Evolutionary conservation across 1,140 invertebrate species (phyloP).

Genomic region (Hyposmocoma kahamanoa): DNA sequence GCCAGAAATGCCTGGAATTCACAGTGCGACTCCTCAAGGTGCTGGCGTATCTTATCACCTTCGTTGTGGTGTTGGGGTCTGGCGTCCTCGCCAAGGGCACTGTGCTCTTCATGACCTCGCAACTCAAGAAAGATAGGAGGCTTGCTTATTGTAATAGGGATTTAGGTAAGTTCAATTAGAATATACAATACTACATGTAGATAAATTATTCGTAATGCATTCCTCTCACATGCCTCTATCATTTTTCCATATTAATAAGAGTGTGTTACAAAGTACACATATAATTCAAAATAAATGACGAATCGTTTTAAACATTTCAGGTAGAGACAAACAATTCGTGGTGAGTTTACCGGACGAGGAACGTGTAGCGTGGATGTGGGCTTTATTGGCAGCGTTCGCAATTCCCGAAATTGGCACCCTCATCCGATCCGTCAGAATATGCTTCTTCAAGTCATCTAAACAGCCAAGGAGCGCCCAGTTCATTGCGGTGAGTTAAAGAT

Average conservation of each 20-base stretch:
- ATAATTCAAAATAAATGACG: neutral
- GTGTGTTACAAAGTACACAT: neutral
- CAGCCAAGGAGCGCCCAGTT: constrained; percentile 78
- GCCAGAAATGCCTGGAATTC: constrained; percentile 88
- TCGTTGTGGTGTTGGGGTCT: constrained; percentile 86
- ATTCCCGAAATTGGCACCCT: constrained; percentile 91
- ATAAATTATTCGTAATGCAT: too few species aligned
- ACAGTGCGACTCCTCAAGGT: constrained; percentile 91
- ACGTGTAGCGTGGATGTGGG: constrained; percentile 94
- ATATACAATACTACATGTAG: too few species aligned
- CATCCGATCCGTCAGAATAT: constrained; percentile 89
- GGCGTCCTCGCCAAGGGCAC: constrained; percentile 91
- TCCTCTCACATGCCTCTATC: too few species aligned
- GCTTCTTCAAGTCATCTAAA: constrained; percentile 91
- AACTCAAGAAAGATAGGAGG: constrained; percentile 83
- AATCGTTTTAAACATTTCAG: constrained; percentile 63
- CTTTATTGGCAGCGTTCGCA: constrained; percentile 88
- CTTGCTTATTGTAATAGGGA: constrained; percentile 88
- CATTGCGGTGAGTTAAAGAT: constrained; percentile 70
- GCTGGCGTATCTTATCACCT: constrained; percentile 88
- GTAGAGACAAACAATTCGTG: constrained; percentile 87
- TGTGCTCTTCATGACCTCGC: constrained; percentile 93
- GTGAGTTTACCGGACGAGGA: constrained; percentile 86
- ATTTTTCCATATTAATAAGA: neutral
- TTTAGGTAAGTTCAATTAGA: constrained; percentile 84